Evolutionary conservation across 2,113 vertebrate species (phyloP).

Genomic region (Parotia lawesii): DNA sequence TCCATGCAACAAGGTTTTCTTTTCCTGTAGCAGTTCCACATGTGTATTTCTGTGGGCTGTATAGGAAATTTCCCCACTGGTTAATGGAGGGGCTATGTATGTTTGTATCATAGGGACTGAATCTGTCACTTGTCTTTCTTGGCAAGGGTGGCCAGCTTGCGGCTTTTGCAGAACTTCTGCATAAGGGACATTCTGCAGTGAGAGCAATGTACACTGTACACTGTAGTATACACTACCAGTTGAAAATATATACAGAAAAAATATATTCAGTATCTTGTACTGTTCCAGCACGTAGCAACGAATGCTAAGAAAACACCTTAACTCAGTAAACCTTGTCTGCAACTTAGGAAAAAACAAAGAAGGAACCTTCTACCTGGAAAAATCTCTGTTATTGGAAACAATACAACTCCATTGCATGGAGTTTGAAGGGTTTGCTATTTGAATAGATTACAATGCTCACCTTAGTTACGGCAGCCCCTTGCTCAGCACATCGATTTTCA

Average conservation of each 20-base stretch:
- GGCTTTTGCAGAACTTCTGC: background rate
- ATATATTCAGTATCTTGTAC: background rate
- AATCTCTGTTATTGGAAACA: background rate
- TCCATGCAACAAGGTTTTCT: background rate
- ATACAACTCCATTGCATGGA: background rate
- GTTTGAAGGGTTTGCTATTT: background rate
- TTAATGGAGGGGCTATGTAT: background rate
- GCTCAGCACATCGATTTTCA: background rate
- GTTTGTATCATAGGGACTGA: background rate
- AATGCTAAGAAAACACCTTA: background rate
- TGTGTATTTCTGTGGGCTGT: fast-evolving
- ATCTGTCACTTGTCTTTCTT: background rate
- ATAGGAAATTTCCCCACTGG: background rate
- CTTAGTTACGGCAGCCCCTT: background rate
- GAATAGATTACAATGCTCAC: background rate
- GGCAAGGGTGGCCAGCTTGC: background rate
- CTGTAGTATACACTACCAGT: background rate
- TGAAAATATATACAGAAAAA: background rate
- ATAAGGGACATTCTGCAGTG: background rate
- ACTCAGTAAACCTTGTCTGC: background rate
- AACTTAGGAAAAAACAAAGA: background rate
- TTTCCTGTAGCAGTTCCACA: background rate
- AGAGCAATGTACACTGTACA: background rate
- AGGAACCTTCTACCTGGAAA: background rate
- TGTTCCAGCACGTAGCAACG: background rate